Percentiles rank a stretch among this genome's conserved stretches.
Evolutionary conservation across 2,113 vertebrate genomes (phyloP).

Genomic region (Paralichthys olivaceus): DNA sequence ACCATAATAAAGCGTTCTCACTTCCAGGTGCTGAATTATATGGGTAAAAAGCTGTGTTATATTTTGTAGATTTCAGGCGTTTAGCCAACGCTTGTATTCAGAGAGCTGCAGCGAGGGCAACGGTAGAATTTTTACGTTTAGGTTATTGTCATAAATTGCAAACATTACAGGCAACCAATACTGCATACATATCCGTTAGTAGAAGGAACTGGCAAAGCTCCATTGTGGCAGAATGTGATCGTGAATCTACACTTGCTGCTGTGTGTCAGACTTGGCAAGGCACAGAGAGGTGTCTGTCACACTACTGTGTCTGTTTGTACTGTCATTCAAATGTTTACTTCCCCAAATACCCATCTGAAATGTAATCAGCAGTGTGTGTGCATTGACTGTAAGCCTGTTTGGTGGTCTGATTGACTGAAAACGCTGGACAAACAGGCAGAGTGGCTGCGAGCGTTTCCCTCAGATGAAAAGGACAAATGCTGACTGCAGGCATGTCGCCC

Average conservation of each 20-base stretch:
- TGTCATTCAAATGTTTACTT: slow-evolving; percentile 74
- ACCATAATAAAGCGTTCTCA: slow-evolving; percentile 47
- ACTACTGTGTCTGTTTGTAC: slow-evolving; percentile 55
- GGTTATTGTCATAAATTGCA: slow-evolving; percentile 37
- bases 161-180: slow-evolving; percentile 12
- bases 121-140: slow-evolving; percentile 6
- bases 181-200: slow-evolving; percentile 21
- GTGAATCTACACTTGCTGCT: slow-evolving; percentile 44
- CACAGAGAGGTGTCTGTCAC: slow-evolving; percentile 44
- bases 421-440: slow-evolving; percentile 60
- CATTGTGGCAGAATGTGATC: slow-evolving; percentile 10
- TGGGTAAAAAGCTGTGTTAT: slow-evolving; percentile 18
- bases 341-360: slow-evolving; percentile 66
- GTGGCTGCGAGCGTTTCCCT: slow-evolving; percentile 30
- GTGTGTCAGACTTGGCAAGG: slow-evolving; percentile 46
- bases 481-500: slow-evolving; percentile 12
- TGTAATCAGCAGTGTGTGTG: slow-evolving; percentile 69
- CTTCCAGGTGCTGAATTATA: slow-evolving; percentile 51
- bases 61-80: slow-evolving; percentile 35
- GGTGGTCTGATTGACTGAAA: slow-evolving; percentile 57
- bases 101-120: slow-evolving; percentile 30
- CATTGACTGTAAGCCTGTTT: slow-evolving; percentile 60
- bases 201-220: slow-evolving; percentile 17
- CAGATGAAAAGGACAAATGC: slow-evolving; percentile 49
- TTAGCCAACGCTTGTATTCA: slow-evolving; percentile 30